Evolutionary conservation across 2,888 invertebrate species (phyloP).

Genomic region (Drosophila vallismaia): DNA sequence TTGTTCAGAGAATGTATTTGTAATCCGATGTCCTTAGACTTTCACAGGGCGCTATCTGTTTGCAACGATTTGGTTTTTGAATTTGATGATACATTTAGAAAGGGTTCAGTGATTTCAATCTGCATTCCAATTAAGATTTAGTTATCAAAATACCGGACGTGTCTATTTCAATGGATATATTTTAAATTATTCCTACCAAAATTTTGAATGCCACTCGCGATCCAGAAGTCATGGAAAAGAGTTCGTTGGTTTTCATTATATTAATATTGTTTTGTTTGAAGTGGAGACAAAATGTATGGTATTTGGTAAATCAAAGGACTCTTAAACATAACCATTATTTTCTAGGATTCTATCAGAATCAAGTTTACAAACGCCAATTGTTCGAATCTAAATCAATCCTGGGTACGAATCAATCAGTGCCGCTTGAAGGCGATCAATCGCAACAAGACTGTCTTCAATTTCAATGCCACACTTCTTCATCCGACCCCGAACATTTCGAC

Average conservation of each 20-base stretch:
- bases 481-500: conserved; percentile 19
- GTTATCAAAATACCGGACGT: too few relatives aligned
- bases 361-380: conserved; percentile 50
- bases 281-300: conserved; percentile 3
- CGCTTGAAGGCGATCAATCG: conserved; percentile 51
- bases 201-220: background rate
- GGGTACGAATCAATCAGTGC: conserved; percentile 41
- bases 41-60: conserved; percentile 36
- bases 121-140: too few relatives aligned
- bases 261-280: background rate
- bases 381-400: conserved; percentile 41
- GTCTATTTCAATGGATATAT: background rate
- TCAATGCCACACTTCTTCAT: conserved; percentile 31
- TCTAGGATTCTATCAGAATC: conserved; percentile 34
- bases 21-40: background rate
- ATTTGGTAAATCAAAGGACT: background rate
- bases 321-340: background rate
- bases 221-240: background rate
- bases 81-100: background rate
- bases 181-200: background rate
- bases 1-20: conserved; percentile 17
- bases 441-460: conserved; percentile 26
- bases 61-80: conserved; percentile 25
- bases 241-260: background rate
- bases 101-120: too few relatives aligned